phyloP scores from a whole-genome alignment of 2,888 invertebrate species.

The Drosophila anomalata region DNA sequence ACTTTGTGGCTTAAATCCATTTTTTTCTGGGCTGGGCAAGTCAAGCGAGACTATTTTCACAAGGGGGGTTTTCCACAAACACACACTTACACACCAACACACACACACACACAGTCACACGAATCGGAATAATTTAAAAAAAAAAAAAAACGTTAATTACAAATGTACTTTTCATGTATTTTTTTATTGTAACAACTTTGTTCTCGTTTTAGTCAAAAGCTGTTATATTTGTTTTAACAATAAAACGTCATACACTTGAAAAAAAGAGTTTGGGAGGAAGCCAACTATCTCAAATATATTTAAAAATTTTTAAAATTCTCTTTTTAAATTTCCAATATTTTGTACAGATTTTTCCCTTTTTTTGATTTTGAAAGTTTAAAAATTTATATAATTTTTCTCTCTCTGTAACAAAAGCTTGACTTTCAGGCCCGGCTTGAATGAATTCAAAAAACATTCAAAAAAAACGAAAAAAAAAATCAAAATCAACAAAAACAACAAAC shows the following conservation, averaged over 20 bases:
- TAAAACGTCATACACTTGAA: constrained; percentile 18
- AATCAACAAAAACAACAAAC: constrained; percentile 33
- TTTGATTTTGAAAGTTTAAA: too few relatives aligned
- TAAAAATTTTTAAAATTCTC: not conserved
- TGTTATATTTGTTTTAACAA: constrained; percentile 16
- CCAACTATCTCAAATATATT: too few relatives aligned
- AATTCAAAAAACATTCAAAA: constrained; percentile 31
- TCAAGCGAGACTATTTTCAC: constrained; percentile 43
- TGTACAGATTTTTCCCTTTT: not conserved
- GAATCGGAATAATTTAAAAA: constrained; percentile 19
- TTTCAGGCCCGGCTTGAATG: constrained; percentile 42
- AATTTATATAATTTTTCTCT: not conserved
- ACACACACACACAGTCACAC: constrained; percentile 1
- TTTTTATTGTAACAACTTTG: constrained; percentile 25
- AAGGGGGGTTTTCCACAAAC: constrained; percentile 28
- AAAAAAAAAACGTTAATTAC: constrained; percentile 37
- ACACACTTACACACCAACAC: constrained; percentile 6
- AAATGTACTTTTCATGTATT: constrained; percentile 22
- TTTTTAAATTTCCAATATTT: not conserved
- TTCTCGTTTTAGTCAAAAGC: constrained; percentile 40
- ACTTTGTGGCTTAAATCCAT: constrained; percentile 9
- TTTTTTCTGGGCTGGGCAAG: constrained; percentile 11
- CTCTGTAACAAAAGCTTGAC: constrained; percentile 43
- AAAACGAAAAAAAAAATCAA: not conserved
- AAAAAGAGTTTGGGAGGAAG: not conserved